These are phyloP conservation scores for Apotomis capreana DNA, from an alignment of 2,888 invertebrate genomes.

Conservation along the genomic window DNA sequence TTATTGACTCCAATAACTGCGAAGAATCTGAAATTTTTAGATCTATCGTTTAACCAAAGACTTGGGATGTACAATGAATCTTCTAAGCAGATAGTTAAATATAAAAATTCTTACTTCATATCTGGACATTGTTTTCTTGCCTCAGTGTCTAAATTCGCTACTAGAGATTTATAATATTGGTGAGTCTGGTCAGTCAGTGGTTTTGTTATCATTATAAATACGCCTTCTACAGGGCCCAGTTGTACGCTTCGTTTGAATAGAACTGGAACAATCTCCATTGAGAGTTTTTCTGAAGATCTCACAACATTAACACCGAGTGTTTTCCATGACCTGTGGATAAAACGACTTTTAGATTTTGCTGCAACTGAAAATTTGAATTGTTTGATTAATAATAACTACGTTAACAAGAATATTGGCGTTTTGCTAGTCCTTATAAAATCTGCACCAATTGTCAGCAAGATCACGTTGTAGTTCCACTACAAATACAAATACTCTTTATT, in stretches of 20 bases:
- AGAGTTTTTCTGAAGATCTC: slow-evolving; percentile 40
- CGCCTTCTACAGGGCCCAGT: slow-evolving; percentile 41
- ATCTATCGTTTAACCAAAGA: too few species aligned
- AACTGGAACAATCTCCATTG: slow-evolving; percentile 13
- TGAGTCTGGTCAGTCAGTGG: slow-evolving; percentile 3
- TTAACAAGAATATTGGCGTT: too few species aligned
- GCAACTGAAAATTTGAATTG: too few species aligned
- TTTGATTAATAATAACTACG: too few species aligned
- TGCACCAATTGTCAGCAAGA: too few species aligned
- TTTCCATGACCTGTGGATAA: slow-evolving; percentile 43
- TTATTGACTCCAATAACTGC: slow-evolving; percentile 21
- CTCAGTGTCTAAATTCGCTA: slow-evolving; percentile 44
- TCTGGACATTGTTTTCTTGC: slow-evolving; percentile 45
- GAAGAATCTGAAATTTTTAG: slow-evolving; percentile 21
- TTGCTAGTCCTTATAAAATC: too few species aligned
- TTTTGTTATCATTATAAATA: slow-evolving; percentile 43
- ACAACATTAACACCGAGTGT: slow-evolving; percentile 40
- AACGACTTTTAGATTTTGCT: not conserved
- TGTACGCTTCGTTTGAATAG: slow-evolving; percentile 36
- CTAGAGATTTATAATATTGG: slow-evolving; percentile 25
- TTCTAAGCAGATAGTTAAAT: too few species aligned
- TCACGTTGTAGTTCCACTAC: too few species aligned
- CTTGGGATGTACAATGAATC: too few species aligned
- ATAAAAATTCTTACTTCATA: slow-evolving; percentile 43
- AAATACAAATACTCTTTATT: too few species aligned